Percentiles rank a stretch among this genome's conserved stretches.
phyloP scores from a whole-genome alignment of 2,888 invertebrate species.

The Eupithecia pulchellata region DNA sequence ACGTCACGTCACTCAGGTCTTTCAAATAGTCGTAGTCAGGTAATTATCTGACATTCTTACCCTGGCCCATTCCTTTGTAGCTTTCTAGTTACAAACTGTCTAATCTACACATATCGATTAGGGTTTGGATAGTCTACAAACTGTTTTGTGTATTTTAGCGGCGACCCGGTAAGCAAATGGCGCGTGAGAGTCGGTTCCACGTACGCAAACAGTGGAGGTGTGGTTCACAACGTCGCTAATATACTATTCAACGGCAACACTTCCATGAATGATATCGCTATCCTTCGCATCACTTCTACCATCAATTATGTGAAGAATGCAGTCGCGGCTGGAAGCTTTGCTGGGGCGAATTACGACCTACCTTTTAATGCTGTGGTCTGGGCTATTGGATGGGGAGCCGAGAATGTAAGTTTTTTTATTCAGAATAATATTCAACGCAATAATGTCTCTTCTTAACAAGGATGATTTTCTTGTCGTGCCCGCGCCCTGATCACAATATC shows the following conservation, averaged over 20 bases:
- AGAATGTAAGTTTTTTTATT: slow-evolving; percentile 10
- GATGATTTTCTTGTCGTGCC: neutral
- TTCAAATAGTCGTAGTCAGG: neutral
- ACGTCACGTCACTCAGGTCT: neutral
- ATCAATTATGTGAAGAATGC: slow-evolving; percentile 8
- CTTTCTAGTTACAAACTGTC: neutral
- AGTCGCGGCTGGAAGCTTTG: slow-evolving; percentile 6
- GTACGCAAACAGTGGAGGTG: slow-evolving; percentile 9
- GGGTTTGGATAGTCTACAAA: neutral
- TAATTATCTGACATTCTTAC: neutral
- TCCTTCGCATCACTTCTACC: neutral
- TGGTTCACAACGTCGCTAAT: neutral
- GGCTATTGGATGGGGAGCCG: slow-evolving; percentile 16
- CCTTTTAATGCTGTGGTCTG: slow-evolving; percentile 8
- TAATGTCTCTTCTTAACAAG: neutral
- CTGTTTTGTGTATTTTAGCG: slow-evolving; percentile 37
- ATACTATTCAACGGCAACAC: neutral
- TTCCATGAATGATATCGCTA: neutral
- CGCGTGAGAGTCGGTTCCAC: slow-evolving; percentile 10
- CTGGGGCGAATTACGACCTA: slow-evolving; percentile 11
- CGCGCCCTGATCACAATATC: neutral
- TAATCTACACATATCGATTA: neutral
- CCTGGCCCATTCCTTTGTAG: neutral
- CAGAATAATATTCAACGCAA: neutral
- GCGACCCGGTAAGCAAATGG: slow-evolving; percentile 15